phyloP scores from a whole-genome alignment of 2,797 vertebrate genomes.

The Scarus forsteni region DNA sequence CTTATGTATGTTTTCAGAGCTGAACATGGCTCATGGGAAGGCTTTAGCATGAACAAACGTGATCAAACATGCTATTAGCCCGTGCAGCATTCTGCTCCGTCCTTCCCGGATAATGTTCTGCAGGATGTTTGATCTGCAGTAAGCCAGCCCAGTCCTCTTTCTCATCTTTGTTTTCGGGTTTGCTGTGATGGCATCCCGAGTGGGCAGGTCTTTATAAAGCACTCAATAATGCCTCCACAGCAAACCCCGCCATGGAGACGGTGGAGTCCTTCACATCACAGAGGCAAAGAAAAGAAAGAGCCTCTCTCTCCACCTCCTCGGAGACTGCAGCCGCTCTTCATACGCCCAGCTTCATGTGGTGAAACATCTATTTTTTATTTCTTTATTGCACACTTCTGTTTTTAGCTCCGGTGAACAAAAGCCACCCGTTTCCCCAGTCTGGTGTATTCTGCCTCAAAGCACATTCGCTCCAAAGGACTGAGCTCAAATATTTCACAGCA shows the following conservation, averaged over 20 bases:
- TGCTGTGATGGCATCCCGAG: slow-evolving; percentile 59
- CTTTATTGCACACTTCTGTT: slow-evolving; percentile 66
- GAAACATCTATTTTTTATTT: slow-evolving; percentile 67
- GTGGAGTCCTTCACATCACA: slow-evolving; percentile 61
- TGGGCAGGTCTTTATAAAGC: slow-evolving; percentile 75
- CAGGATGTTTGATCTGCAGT: slow-evolving; percentile 62
- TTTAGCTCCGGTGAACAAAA: slow-evolving; percentile 72
- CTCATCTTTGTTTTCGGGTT: slow-evolving; percentile 57
- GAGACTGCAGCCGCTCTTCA: slow-evolving; percentile 53
- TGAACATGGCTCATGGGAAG: slow-evolving; percentile 9
- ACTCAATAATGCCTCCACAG: slow-evolving; percentile 69
- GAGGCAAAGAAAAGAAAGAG: slow-evolving; percentile 43
- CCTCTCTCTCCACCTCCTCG: slow-evolving; percentile 53
- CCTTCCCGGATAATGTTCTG: slow-evolving; percentile 42
- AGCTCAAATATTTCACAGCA: slow-evolving; percentile 42
- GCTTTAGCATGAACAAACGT: slow-evolving; percentile 10
- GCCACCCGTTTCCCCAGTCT: slow-evolving; percentile 51
- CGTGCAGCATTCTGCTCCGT: slow-evolving; percentile 17
- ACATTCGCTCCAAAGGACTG: slow-evolving; percentile 45
- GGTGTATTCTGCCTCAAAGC: slow-evolving; percentile 55
- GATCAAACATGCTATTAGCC: slow-evolving; percentile 46
- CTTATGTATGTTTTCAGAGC: not conserved
- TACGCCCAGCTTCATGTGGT: slow-evolving; percentile 55
- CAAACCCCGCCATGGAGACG: slow-evolving; percentile 54
- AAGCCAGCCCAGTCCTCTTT: slow-evolving; percentile 52